Conservation (phyloP, 2,888 invertebrate species). For the Mesoligia furuncula region DNA sequence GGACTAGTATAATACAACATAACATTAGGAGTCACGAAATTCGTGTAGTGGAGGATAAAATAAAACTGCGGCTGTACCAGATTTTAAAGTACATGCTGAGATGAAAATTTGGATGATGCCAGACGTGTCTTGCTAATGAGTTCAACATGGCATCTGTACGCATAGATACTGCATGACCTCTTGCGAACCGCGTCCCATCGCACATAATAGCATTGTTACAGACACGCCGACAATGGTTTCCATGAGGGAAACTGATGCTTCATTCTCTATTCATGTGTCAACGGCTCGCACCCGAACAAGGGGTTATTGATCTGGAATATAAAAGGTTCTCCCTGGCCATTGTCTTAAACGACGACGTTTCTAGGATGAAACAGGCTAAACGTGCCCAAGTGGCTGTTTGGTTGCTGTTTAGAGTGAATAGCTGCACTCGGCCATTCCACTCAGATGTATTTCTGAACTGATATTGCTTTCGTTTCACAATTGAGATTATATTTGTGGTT, state of each 20-base stretch:
- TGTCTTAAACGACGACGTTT: constrained; percentile 81
- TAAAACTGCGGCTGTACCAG: constrained; percentile 56
- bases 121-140: constrained; percentile 57
- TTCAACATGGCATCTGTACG: constrained; percentile 47
- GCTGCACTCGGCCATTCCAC: constrained; percentile 67
- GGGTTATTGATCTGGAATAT: constrained; percentile 85
- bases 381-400: constrained; percentile 84
- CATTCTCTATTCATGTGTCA: constrained; percentile 82
- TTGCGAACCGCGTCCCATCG: constrained; percentile 54
- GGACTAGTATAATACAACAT: constrained; percentile 71
- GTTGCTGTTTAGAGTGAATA: constrained; percentile 70
- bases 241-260: constrained; percentile 78
- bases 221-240: constrained; percentile 75
- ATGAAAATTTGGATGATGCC: constrained; percentile 50
- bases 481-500: constrained; percentile 71
- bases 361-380: constrained; percentile 77
- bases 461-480: constrained; percentile 80
- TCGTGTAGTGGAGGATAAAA: constrained; percentile 62
- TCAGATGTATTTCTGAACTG: constrained; percentile 76
- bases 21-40: constrained; percentile 74
- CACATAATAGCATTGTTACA: constrained; percentile 63
- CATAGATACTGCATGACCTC: constrained; percentile 49
- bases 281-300: constrained; percentile 79
- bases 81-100: constrained; percentile 39
- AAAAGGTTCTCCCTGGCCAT: constrained; percentile 80